Evolutionary conservation across 2,113 vertebrate species (phyloP), one percentile per base, ranked within the genome.

Genomic region (Seriola quinqueradiata): DNA sequence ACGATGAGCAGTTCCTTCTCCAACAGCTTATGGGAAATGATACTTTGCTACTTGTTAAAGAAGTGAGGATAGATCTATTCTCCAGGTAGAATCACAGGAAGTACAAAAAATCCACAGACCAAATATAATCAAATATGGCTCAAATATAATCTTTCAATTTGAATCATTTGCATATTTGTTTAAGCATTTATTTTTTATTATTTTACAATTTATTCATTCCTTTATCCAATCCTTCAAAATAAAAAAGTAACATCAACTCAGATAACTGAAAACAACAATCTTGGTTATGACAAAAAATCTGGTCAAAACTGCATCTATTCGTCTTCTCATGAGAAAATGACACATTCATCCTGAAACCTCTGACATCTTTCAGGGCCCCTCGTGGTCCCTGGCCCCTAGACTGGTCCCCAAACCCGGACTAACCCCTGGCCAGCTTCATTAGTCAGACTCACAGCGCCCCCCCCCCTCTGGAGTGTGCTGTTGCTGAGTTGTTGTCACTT

Each of bases 401-500:
- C 38, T 63, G 46, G 57, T 46, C 68, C 19, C 40, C 8, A 1
- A 52, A 82, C 42, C 48, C 50, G 57, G 44, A 23, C 23, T 61
- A 9, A 50, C 52, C 66, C 40, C 7, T 34, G 2, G 36, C n/a
- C 25, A 63, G 32, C 25, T n/a, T 17, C n/a, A 44, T 44, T 70
- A 60, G 70, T 77, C 40, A 57, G 6, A 59, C 17, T 52, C 54
- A 8, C 14, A 19, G 25, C 3, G 42, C 28, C 55, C 42, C 44
- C 0, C 19, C 36, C 34, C 32, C 32, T 9, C 25, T 32, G 16
- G 67, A 66, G 57, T 32, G 68, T 78, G 74, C 40, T 75, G 73
- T 67, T 73, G 68, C 55, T 44, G 80, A 38, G 34, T 52, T 87
- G 79, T 71, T 84, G 60, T 80, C 82, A 92, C 82, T 61, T 50